A percentile compares a stretch with the other conserved stretches of the same genome.
Evolutionary conservation across 2,888 invertebrate species (phyloP).

Genomic region (Ormyrus thymus): DNA sequence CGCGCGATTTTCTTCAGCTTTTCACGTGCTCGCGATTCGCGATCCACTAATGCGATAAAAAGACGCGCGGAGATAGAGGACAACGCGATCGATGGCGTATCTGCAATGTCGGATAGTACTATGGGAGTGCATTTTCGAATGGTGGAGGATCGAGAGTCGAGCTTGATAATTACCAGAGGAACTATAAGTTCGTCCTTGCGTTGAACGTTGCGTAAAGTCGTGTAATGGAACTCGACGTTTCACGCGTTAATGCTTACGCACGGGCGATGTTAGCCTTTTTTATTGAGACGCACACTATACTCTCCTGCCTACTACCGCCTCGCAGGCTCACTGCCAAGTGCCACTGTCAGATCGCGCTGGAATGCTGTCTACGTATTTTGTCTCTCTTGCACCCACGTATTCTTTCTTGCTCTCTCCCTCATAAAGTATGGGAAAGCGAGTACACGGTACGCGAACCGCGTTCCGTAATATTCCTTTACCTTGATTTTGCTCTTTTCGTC

Average conservation of each 20-base stretch:
- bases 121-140: too few species aligned
- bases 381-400: too few species aligned
- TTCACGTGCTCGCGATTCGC: too few species aligned
- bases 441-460: too few species aligned
- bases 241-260: constrained; percentile 5
- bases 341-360: constrained; percentile 45
- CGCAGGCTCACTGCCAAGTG: constrained; percentile 56
- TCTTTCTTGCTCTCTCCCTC: too few species aligned
- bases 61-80: neutral
- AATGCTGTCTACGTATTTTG: constrained; percentile 2
- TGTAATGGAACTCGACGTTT: neutral
- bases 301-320: constrained; percentile 50
- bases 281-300: constrained; percentile 3
- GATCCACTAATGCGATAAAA: neutral
- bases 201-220: neutral
- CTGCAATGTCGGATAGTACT: too few species aligned
- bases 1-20: too few species aligned
- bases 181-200: constrained; percentile 2
- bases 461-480: too few species aligned
- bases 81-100: constrained; percentile 41
- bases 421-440: too few species aligned
- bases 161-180: constrained; percentile 20
- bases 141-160: neutral
- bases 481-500: too few species aligned
- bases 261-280: neutral